Conservation (phyloP, 2,888 invertebrate species). For the Thumatha senex region DNA sequence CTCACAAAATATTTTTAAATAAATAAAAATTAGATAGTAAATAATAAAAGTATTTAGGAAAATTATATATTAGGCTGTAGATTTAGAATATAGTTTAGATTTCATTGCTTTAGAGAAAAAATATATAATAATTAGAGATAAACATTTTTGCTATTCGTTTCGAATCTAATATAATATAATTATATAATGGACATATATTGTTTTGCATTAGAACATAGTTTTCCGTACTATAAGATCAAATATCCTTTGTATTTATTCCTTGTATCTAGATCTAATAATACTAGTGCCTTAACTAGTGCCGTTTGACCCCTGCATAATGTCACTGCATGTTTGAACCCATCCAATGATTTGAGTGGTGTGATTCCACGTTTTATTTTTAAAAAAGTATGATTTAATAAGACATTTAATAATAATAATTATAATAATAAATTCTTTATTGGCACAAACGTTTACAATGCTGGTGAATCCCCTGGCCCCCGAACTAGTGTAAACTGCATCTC, state of each 20-base stretch:
- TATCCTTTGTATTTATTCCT: background rate
- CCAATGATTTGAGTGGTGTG: background rate
- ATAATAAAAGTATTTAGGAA: background rate
- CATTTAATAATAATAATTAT: background rate
- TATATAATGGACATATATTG: background rate
- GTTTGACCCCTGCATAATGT: background rate
- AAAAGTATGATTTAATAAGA: constrained; percentile 7
- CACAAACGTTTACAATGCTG: too few species aligned
- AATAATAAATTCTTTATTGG: too few species aligned
- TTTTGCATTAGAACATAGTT: background rate
- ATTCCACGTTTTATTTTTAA: background rate
- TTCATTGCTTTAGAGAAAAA: constrained; percentile 19
- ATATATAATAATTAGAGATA: background rate
- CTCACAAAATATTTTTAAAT: too few species aligned
- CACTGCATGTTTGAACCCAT: constrained; percentile 2
- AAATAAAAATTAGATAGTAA: background rate
- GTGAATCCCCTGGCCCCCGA: too few species aligned
- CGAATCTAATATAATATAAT: constrained; percentile 1
- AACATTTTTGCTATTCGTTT: constrained; percentile 3
- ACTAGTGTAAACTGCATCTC: too few species aligned
- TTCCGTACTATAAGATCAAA: background rate
- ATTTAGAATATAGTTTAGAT: constrained; percentile 22
- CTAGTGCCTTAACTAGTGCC: background rate
- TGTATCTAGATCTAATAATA: background rate
- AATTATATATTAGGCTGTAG: constrained; percentile 5